Evolutionary conservation across 2,797 vertebrate species (phyloP), one percentile per base, ranked within the genome.

Genomic region (Anabas testudineus): DNA sequence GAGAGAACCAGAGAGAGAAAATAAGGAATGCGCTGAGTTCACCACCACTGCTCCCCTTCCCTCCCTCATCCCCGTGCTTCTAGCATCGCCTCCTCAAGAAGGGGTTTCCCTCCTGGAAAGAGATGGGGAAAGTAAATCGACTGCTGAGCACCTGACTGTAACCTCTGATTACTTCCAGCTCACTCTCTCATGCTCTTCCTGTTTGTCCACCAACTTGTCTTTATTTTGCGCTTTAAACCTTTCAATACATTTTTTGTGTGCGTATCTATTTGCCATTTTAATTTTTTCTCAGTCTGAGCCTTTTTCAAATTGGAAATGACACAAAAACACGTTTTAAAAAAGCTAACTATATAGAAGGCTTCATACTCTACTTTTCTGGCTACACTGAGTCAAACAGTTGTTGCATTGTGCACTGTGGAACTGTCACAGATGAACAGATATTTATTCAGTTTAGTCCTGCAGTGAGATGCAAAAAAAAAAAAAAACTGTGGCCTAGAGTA

Each of bases 1-100:
- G 74, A 70, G 70, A 79, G 69, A 75, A 55, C 74, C 14, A 76
- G 54, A 10, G 52, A 61, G 57, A 71, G 65, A 73, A 53, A 78
- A 87, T 76, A 45, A 86, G 72, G 73, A 78, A 85, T 84, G 28
- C 55, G 83, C 88, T 85, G 80, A 90, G 76, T 85, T 78, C 78
- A 67, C 63, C 3, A 48, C 64, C 66, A 24, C 71, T 13, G 43
- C 54, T 22, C 45, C 66, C 55, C 34, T 67, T 43, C 82, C 34
- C 49, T 24, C 42, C 55, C 16, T 71, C 52, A 56, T 19, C 61
- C 48, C 66, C 46, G 13, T 61, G 53, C 65, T 71, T 71, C 32
- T 12, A 71, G 79, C 36, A 69, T 70, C 78, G 78, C 57, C 70
- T 80, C 70, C 49, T 67, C 52, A 13, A 53, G 49, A 83, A 76